phyloP scores from a whole-genome alignment of 1,140 invertebrate species.

The Drosophila lini region DNA sequence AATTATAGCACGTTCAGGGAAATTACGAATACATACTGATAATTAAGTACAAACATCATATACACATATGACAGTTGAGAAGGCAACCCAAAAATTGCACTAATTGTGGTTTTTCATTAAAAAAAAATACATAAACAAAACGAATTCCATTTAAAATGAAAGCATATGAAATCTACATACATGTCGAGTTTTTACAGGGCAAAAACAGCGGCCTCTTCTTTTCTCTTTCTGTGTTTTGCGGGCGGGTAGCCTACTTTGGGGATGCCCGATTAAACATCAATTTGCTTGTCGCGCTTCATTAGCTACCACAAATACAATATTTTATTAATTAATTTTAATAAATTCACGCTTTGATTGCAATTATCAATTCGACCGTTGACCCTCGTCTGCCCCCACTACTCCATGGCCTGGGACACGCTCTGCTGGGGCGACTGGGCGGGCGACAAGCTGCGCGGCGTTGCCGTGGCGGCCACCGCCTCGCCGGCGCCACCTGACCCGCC shows the following conservation, averaged over 20 bases:
- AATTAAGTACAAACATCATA: slow-evolving; percentile 24
- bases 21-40: slow-evolving; percentile 47
- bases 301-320: slow-evolving; percentile 67
- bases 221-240: background rate
- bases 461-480: slow-evolving; percentile 37
- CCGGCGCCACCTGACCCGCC: slow-evolving; percentile 2
- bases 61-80: slow-evolving; percentile 28
- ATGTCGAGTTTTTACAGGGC: slow-evolving; percentile 51
- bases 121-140: slow-evolving; percentile 24
- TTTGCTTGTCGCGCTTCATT: slow-evolving; percentile 60
- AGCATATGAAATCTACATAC: slow-evolving; percentile 23
- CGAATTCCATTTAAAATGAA: slow-evolving; percentile 45
- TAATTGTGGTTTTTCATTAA: slow-evolving; percentile 31
- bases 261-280: slow-evolving; percentile 51
- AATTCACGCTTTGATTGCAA: slow-evolving; percentile 78
- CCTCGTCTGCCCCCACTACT: slow-evolving; percentile 23
- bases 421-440: slow-evolving; percentile 73
- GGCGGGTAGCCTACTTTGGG: slow-evolving; percentile 43
- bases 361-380: slow-evolving; percentile 24
- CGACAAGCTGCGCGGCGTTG: slow-evolving; percentile 67
- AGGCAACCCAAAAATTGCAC: slow-evolving; percentile 74
- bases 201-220: slow-evolving; percentile 5
- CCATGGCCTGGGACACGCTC: slow-evolving; percentile 61
- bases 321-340: slow-evolving; percentile 77
- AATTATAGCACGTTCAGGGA: slow-evolving; percentile 77